phyloP scores from a whole-genome alignment of 2,888 invertebrate genomes.

The Leistus spinibarbis region DNA sequence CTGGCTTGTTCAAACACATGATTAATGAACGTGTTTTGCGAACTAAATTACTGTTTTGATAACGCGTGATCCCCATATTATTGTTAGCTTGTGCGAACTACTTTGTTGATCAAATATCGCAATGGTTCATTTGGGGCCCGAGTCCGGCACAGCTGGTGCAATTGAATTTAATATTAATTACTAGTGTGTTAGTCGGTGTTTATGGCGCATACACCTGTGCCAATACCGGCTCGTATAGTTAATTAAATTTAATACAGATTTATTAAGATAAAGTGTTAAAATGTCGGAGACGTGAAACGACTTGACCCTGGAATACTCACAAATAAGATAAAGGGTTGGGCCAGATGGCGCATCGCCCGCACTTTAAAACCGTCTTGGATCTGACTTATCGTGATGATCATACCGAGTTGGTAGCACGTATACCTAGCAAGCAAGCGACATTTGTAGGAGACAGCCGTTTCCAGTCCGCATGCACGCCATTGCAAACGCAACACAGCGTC shows the following conservation, averaged over 20 bases:
- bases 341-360: constrained; percentile 43
- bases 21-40: constrained; percentile 37
- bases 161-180: constrained; percentile 38
- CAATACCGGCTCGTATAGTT: constrained; percentile 30
- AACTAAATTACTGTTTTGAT: constrained; percentile 38
- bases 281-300: constrained; percentile 33
- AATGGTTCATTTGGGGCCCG: constrained; percentile 13
- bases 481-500: neutral
- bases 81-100: constrained; percentile 24
- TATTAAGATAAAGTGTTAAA: constrained; percentile 38
- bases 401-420: neutral
- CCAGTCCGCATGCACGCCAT: neutral
- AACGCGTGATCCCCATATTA: constrained; percentile 20
- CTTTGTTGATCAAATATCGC: constrained; percentile 16
- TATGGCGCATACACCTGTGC: constrained; percentile 37
- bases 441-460: neutral
- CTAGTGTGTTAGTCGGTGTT: constrained; percentile 30
- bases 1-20: constrained; percentile 23
- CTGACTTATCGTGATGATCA: constrained; percentile 46
- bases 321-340: constrained; percentile 42
- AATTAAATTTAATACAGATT: constrained; percentile 44
- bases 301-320: constrained; percentile 34
- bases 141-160: constrained; percentile 21
- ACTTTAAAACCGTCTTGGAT: constrained; percentile 42
- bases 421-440: neutral